A percentile compares a stretch with the other conserved stretches of the same genome.
phyloP scores from a whole-genome alignment of 2,113 vertebrate species.

The Vidua chalybeata region DNA sequence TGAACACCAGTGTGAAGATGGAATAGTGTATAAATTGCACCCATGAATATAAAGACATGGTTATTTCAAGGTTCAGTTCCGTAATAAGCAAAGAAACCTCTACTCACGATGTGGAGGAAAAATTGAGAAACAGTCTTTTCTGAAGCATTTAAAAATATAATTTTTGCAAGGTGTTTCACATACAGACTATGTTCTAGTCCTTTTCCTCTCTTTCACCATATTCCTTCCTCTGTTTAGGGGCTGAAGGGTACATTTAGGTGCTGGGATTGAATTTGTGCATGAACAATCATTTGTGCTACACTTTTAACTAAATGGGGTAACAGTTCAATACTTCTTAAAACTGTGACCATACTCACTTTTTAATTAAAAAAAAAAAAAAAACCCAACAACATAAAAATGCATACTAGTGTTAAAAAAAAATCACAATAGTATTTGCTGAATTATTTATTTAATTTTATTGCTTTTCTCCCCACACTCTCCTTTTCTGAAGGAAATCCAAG shows the following conservation, averaged over 20 bases:
- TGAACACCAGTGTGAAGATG: background rate
- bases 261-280: background rate
- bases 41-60: background rate
- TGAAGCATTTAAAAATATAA: background rate
- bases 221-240: background rate
- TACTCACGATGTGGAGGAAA: background rate
- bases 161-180: background rate
- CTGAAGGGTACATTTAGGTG: accelerated
- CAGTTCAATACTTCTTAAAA: background rate
- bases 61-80: background rate
- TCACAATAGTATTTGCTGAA: background rate
- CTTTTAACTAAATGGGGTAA: background rate
- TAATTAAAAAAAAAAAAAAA: background rate
- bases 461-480: accelerated
- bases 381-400: background rate
- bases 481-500: background rate
- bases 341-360: background rate
- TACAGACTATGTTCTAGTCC: background rate
- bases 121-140: background rate
- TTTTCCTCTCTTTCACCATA: background rate
- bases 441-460: background rate
- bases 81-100: background rate
- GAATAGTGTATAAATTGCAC: background rate
- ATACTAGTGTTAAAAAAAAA: background rate
- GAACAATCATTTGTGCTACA: background rate